Base-by-base conservation (phyloP, 2,797 vertebrate genomes). In the Sparidentex hasta region DNA sequence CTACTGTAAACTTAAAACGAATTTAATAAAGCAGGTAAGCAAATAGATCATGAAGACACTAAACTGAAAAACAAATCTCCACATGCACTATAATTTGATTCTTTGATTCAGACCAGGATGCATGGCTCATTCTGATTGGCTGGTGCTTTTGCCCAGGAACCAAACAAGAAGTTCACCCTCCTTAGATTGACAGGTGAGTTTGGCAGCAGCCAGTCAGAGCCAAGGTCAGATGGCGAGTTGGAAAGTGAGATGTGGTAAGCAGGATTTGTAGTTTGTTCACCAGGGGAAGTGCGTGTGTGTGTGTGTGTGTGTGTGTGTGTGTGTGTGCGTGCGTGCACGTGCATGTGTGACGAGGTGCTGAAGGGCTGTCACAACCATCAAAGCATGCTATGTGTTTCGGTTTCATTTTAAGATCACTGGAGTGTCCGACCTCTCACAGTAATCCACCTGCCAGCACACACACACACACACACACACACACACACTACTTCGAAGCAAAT, bases 201-300 rank as follows among this genome's bases (percentile, higher is more conserved):
- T 62, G 1, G 20, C 65, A 57, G 80, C 21, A 56, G 70, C 69
- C 55, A 64, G 63, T 83, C 74, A 46, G 57, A 68, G 69, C n/a
- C 69, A 74, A 84, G 81, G 85, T 82, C 76, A 85, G 21, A 50
- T 38, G 38, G 56, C n/a, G 41, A 58, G 50, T 25, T 38, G 12
- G 38, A 20, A 38, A 58, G 46, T 46, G 0, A 33, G 12, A 62
- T 43, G 51, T 41, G 82, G 54, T 54, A 74, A 41, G 38, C 20
- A 62, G 68, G 48, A 21, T 72, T 51, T 68, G 65, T 38, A 56
- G 33, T 61, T 54, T 59, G 51, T 65, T 65, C 43, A 47, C 17
- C 47, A 6, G 2, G 21, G 68, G 11, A 29, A 13, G 46, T 27
- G 33, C 52, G 57, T 56, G 68, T 48, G 54, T 20, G 63, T 29